Conservation (phyloP, 2,888 invertebrate genomes). For the Escarpia spicata region DNA sequence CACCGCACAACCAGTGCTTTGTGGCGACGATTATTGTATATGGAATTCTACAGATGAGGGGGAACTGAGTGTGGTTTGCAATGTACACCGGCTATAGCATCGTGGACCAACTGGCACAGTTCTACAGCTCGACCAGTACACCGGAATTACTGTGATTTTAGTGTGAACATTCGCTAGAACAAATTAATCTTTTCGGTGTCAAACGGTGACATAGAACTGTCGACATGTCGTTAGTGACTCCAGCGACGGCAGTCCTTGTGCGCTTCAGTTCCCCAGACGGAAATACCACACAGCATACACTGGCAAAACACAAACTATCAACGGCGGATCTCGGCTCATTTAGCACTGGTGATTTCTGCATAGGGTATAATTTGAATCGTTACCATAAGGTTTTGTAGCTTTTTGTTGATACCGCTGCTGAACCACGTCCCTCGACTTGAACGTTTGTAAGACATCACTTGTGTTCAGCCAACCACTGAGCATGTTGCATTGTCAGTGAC, state of each 20-base stretch:
- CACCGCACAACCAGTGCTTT: background rate
- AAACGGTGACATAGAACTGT: background rate
- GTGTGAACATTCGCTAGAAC: slow-evolving; percentile 11
- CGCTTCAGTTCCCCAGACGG: background rate
- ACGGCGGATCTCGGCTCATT: background rate
- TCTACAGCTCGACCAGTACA: background rate
- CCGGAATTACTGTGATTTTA: background rate
- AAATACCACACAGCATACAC: background rate
- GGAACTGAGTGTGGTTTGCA: background rate
- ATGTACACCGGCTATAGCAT: background rate
- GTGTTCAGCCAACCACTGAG: background rate
- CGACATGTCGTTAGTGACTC: background rate
- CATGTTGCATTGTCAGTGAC: background rate
- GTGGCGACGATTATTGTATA: background rate
- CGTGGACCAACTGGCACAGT: background rate
- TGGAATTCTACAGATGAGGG: slow-evolving; percentile 16
- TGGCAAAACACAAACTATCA: slow-evolving; percentile 7
- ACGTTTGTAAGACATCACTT: background rate
- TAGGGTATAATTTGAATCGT: background rate
- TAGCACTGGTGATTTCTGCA: background rate
- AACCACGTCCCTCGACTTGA: background rate
- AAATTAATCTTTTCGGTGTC: background rate
- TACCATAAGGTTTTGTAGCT: slow-evolving; percentile 16
- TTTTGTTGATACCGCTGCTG: background rate
- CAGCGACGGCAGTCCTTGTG: background rate